A percentile compares a stretch with the other conserved stretches of the same genome.
These are phyloP conservation scores for Pheosia tremula DNA, from an alignment of 2,888 invertebrate species.

Conservation along the genomic window DNA sequence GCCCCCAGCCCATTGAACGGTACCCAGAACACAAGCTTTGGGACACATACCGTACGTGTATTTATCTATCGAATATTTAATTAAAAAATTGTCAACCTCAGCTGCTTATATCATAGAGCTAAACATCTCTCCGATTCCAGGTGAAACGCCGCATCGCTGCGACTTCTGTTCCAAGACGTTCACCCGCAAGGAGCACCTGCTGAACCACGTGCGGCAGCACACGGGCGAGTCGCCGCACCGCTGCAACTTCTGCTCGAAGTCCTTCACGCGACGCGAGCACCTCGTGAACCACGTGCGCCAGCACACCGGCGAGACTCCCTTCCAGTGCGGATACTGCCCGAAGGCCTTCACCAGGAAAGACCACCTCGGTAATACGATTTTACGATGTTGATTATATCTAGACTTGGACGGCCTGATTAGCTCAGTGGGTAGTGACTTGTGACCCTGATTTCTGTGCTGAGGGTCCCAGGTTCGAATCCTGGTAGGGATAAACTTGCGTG, in stretches of 20 bases:
- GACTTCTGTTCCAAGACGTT: slow-evolving; percentile 92
- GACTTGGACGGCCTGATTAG: too few relatives aligned
- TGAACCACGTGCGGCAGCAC: slow-evolving; percentile 91
- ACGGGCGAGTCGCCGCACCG: slow-evolving; percentile 93
- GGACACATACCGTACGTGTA: too few relatives aligned
- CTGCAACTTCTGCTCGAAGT: slow-evolving; percentile 94
- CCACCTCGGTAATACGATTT: slow-evolving; percentile 85
- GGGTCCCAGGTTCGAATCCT: too few relatives aligned
- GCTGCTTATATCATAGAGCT: neutral
- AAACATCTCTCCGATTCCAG: slow-evolving; percentile 47
- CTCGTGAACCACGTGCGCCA: slow-evolving; percentile 94
- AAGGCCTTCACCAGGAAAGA: slow-evolving; percentile 94
- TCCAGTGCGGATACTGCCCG: slow-evolving; percentile 93
- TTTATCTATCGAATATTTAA: too few relatives aligned
- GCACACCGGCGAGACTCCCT: slow-evolving; percentile 90
- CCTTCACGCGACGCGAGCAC: slow-evolving; percentile 94
- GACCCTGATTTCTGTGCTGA: too few relatives aligned
- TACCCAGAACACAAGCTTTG: too few relatives aligned
- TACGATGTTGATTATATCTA: neutral
- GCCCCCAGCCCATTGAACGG: too few relatives aligned
- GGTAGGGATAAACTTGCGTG: too few relatives aligned
- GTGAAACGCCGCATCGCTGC: slow-evolving; percentile 91
- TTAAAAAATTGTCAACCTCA: too few relatives aligned
- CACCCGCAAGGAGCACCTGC: slow-evolving; percentile 90
- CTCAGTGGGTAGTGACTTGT: too few relatives aligned